Base-by-base conservation (phyloP, 2,888 invertebrate species). In the Dascillus cervinus region DNA sequence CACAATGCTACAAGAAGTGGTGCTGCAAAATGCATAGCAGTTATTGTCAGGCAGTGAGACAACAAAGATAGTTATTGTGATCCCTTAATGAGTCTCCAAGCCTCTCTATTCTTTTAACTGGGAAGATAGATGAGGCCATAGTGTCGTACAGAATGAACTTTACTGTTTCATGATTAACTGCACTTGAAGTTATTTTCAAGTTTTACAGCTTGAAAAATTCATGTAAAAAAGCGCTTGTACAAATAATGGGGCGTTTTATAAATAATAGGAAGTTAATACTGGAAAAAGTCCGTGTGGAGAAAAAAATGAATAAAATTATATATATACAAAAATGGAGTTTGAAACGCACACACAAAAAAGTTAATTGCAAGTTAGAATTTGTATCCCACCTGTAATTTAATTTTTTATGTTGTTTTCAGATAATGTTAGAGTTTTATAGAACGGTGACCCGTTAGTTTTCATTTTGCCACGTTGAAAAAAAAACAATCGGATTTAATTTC, bases 51-150 rank as follows among this genome's bases (percentile, higher is more conserved):
- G 38, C 32, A 37, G 34, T 26, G 43, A 50, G 55, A 58, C 53
- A 56, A 58, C 58, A 60, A 58, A 57, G 59, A 40, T 47, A 37
- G 40, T 49, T 49, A 59, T 60, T 60, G 59, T 60, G 52, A 57
- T 58, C 52, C 45, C 49, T 57, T 60, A 59, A 60, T 59, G 58
- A 57, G 55, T 52, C 51, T 52, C 51, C 49, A 39, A 51, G n/a
- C n/a, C n/a, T n/a, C n/a, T n/a, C n/a, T n/a, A n/a, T n/a, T n/a
- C n/a, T n/a, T n/a, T n/a, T n/a, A n/a, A 4, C 28, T 30, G 13
- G 24, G 29, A 33, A 31, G 28, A 33, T 32, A 35, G 32, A 39
- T 35, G 34, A 29, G 32, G 33, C 23, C 25, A 19, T 22, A 38
- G 39, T 40, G 37, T 40, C 41, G 32, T 32, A 32, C 28, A 37